These are phyloP conservation scores for Columba guinea DNA, from an alignment of 2,797 vertebrate species.

Conservation along the genomic window DNA sequence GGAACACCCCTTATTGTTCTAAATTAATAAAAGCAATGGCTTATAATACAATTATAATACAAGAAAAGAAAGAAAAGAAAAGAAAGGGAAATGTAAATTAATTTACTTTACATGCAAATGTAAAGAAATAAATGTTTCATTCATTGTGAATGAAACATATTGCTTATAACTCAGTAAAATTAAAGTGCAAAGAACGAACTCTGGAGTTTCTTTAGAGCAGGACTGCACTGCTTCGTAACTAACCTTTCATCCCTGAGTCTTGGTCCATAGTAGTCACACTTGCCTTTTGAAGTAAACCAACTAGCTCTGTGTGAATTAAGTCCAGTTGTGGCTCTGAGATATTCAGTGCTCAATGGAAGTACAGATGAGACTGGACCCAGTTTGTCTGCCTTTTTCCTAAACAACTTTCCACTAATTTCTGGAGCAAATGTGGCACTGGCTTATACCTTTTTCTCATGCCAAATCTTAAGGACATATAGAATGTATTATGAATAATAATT, in stretches of 20 bases:
- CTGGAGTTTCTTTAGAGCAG: neutral
- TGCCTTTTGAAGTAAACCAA: neutral
- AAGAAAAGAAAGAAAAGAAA: neutral
- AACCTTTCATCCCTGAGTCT: neutral
- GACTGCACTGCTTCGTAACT: accelerated
- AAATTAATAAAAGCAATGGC: neutral
- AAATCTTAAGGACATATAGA: neutral
- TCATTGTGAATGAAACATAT: neutral
- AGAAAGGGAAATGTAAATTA: neutral
- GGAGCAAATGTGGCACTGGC: neutral
- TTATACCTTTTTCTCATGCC: neutral
- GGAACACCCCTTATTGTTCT: neutral
- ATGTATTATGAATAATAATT: neutral
- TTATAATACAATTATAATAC: neutral
- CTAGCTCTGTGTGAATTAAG: neutral
- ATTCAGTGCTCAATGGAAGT: neutral
- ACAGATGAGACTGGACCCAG: neutral
- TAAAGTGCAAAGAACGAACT: neutral
- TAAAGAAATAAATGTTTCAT: neutral
- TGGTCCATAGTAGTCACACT: neutral
- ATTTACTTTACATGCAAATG: neutral
- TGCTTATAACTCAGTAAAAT: neutral
- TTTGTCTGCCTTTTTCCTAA: neutral
- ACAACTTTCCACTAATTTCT: neutral
- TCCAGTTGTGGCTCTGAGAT: neutral